A percentile compares a stretch with the other conserved stretches of the same genome.
These are phyloP conservation scores for Pachliopta kotzebuea DNA, from an alignment of 2,888 invertebrate genomes.

Conservation along the genomic window DNA sequence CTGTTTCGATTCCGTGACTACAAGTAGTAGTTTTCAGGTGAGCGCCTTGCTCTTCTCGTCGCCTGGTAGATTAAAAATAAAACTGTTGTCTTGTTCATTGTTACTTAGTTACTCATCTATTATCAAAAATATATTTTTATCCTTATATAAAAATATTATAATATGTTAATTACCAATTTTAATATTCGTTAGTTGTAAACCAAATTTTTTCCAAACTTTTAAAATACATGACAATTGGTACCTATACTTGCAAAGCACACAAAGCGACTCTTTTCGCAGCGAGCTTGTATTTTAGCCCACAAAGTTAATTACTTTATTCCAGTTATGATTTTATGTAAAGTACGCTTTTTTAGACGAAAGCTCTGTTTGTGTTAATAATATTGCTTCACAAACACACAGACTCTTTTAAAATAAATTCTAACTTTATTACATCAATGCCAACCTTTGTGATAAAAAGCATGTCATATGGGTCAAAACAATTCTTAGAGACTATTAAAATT, in stretches of 20 bases:
- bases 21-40: too few relatives aligned
- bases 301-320: conserved; percentile 28
- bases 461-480: too few relatives aligned
- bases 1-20: too few relatives aligned
- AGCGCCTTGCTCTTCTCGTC: too few relatives aligned
- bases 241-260: conserved; percentile 14
- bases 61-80: too few relatives aligned
- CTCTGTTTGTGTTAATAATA: conserved; percentile 11
- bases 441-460: not conserved
- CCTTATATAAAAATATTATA: not conserved
- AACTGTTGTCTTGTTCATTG: too few relatives aligned
- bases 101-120: too few relatives aligned
- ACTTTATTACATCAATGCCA: not conserved
- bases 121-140: too few relatives aligned
- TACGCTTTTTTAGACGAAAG: conserved; percentile 5
- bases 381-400: not conserved
- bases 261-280: conserved; percentile 20
- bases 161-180: not conserved
- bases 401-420: not conserved
- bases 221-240: conserved; percentile 22
- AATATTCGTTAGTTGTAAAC: not conserved
- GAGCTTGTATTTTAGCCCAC: conserved; percentile 24
- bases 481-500: too few relatives aligned
- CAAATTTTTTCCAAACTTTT: not conserved
- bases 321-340: conserved; percentile 11